phyloP scores from a whole-genome alignment of 2,797 vertebrate genomes.

The Megalops cyprinoides region DNA sequence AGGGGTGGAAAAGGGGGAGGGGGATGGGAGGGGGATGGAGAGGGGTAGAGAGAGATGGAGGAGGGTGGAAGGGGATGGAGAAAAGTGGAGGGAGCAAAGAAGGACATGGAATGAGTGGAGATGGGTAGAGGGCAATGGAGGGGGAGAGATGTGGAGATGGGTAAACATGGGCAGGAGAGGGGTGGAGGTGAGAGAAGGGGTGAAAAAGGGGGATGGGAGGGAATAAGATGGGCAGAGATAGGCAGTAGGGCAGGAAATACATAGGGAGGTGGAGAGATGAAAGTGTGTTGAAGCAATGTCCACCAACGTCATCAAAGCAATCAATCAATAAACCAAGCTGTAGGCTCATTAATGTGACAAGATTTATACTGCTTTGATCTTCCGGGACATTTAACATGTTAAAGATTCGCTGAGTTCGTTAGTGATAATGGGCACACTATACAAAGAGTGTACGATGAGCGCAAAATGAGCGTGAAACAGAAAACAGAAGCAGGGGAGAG shows the following conservation, averaged over 20 bases:
- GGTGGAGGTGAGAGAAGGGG: too few species aligned
- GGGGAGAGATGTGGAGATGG: too few species aligned
- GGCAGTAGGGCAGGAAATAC: too few species aligned
- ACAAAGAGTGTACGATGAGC: too few species aligned
- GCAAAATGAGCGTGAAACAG: too few species aligned
- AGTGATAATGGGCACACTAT: background rate
- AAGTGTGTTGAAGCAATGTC: background rate
- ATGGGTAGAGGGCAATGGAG: too few species aligned
- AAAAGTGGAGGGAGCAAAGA: background rate
- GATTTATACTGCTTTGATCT: background rate
- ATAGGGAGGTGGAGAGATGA: too few species aligned
- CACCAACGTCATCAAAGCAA: background rate
- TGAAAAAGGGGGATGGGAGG: too few species aligned
- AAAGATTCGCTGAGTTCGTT: background rate
- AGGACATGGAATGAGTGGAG: too few species aligned
- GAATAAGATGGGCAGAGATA: too few species aligned
- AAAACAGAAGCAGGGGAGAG: too few species aligned
- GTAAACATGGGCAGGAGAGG: too few species aligned
- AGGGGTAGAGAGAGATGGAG: background rate
- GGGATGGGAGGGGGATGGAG: background rate
- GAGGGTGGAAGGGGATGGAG: background rate
- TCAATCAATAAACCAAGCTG: background rate
- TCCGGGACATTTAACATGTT: background rate
- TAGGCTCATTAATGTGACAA: background rate
- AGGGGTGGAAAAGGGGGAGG: background rate